A percentile compares a stretch with the other conserved stretches of the same genome.
These are phyloP conservation scores for Didymodactylos carnosus DNA, from an alignment of 2,888 invertebrate species.

Conservation along the genomic window DNA sequence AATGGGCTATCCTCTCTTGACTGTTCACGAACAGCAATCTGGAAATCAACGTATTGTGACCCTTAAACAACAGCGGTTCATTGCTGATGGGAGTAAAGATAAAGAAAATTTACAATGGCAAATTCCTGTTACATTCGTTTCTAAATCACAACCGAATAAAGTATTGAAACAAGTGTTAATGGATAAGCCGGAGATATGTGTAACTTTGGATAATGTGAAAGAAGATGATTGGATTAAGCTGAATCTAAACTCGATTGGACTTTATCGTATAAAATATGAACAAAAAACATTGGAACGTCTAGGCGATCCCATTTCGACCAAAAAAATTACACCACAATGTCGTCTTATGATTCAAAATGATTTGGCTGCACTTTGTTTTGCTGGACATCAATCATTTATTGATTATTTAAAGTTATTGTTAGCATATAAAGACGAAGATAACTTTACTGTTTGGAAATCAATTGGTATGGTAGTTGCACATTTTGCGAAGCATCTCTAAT, in stretches of 20 bases:
- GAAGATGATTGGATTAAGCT: slow-evolving; percentile 66
- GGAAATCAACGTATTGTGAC: background rate
- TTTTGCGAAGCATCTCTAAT: no score
- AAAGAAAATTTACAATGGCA: slow-evolving; percentile 54
- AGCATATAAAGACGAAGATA: slow-evolving; percentile 62
- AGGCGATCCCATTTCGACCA: slow-evolving; percentile 20
- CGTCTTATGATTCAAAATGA: slow-evolving; percentile 72
- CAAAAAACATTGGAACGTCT: slow-evolving; percentile 23
- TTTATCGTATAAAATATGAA: slow-evolving; percentile 68
- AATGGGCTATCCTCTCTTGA: slow-evolving; percentile 59
- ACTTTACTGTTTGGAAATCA: slow-evolving; percentile 61
- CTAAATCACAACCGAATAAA: slow-evolving; percentile 47
- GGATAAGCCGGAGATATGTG: slow-evolving; percentile 47
- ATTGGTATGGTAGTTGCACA: no score
- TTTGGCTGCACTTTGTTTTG: slow-evolving; percentile 60
- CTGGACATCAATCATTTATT: slow-evolving; percentile 59
- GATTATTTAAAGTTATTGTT: slow-evolving; percentile 60
- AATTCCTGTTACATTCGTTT: slow-evolving; percentile 65
- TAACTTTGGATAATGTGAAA: slow-evolving; percentile 47
- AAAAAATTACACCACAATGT: slow-evolving; percentile 63
- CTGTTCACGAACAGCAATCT: background rate
- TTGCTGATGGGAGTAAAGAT: slow-evolving; percentile 5
- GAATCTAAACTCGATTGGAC: slow-evolving; percentile 66
- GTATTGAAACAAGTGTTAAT: slow-evolving; percentile 42
- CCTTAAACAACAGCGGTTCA: slow-evolving; percentile 9